Evolutionary conservation across 2,113 vertebrate species (phyloP).

Genomic region (Pseudolaguvia tuberculata): DNA sequence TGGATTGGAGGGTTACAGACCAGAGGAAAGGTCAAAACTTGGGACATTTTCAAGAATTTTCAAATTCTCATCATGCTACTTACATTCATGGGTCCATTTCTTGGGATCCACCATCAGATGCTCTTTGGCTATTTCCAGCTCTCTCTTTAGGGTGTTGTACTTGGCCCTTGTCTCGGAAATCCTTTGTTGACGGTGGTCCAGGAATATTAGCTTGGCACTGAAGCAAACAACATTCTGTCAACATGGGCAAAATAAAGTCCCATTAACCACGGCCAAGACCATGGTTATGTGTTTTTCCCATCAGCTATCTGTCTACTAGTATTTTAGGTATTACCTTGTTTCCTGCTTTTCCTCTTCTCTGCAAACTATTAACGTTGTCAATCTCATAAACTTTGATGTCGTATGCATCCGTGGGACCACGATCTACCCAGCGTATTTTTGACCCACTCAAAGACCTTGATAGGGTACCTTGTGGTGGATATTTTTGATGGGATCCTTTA

Average conservation of each 20-base stretch:
- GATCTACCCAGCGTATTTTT: slow-evolving; percentile 80
- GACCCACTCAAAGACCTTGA: slow-evolving; percentile 70
- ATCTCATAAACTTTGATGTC: slow-evolving; percentile 97
- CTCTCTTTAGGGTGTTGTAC: slow-evolving; percentile 82
- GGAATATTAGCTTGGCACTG: slow-evolving; percentile 86
- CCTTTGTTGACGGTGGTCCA: slow-evolving; percentile 83
- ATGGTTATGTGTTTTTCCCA: neutral
- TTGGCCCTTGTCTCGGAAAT: slow-evolving; percentile 82
- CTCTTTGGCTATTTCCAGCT: slow-evolving; percentile 81
- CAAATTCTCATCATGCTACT: slow-evolving; percentile 54
- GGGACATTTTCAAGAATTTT: too few relatives aligned
- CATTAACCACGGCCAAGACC: slow-evolving; percentile 17
- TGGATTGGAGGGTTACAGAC: too few relatives aligned
- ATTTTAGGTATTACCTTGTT: slow-evolving; percentile 71
- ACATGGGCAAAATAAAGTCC: slow-evolving; percentile 29
- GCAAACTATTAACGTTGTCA: slow-evolving; percentile 82
- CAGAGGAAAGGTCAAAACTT: too few relatives aligned
- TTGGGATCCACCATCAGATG: slow-evolving; percentile 81
- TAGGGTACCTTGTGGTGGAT: slow-evolving; percentile 69
- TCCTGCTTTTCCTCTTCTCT: slow-evolving; percentile 74
- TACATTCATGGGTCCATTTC: slow-evolving; percentile 87
- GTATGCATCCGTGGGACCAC: slow-evolving; percentile 80
- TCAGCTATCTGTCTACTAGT: too few relatives aligned
- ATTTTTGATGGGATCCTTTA: slow-evolving; percentile 78
- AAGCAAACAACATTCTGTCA: slow-evolving; percentile 76